Base-by-base conservation (phyloP, 1,140 invertebrate species). In the Coenobita brevimanus region DNA sequence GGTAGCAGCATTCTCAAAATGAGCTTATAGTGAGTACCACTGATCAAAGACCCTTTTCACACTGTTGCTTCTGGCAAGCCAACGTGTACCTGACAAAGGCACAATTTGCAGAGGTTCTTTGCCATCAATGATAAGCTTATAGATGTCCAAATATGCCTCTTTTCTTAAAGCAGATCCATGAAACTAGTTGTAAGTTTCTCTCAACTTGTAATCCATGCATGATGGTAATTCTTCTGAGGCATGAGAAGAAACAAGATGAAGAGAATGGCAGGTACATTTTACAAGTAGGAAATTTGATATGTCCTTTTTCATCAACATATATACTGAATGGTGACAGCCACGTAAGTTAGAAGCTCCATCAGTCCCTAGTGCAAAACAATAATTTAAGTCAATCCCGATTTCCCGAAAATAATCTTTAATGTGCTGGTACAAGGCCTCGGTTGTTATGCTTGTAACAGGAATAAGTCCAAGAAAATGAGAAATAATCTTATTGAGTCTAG, bases 1-100 rank as follows among this genome's bases (percentile, higher is more conserved):
- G 15, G 82, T 33, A 17, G 82, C 60, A 83, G 82, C 69, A 54
- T 54, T 71, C 2, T 73, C 33, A 38, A 83, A 83, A 50, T 83
- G 82, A 54, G 27, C 13, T 57, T 83, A 73, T 67, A 83, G 69
- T 38, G 67, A 38, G 38, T 54, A 15, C 69, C 82, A 75, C n/a
- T 82, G 80, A 21, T 67, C 60, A 64, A 82, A 60, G 54, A 69
- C 4, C n/a, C 3, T 76, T 21, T 1, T 67, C 13, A 67, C 64
- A 67, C 60, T 81, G 43, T 80, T 80, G 27, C 50, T 81, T 81
- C 79, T 83, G 6, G 82, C 46, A 4, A 83, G 50, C 69, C 67
- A 83, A 54, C 67, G 64, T 73, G 82, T 83, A 75, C 82, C 67
- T 73, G 67, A 83, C 43, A 81, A 57, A 64, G 79, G 79, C 33